A percentile compares a stretch with the other conserved stretches of the same genome.
These are phyloP conservation scores for Drosophila villosipedis DNA, from an alignment of 2,888 invertebrate species.

Conservation along the genomic window DNA sequence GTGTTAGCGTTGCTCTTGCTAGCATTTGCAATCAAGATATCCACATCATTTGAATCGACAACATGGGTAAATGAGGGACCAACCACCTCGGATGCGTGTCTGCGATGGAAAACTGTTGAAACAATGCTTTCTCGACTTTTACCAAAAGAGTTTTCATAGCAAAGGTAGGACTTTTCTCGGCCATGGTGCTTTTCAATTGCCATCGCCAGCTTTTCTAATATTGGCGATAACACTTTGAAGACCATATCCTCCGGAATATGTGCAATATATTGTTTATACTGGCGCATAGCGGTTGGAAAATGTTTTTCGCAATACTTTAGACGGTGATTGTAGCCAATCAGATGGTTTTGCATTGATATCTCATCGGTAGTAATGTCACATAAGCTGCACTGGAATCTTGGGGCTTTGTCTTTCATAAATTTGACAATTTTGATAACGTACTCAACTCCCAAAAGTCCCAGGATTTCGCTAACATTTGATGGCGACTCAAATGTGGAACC, in stretches of 20 bases:
- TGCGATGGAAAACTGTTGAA: slow-evolving; percentile 89
- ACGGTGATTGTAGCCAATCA: slow-evolving; percentile 91
- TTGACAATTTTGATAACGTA: slow-evolving; percentile 91
- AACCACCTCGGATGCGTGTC: slow-evolving; percentile 88
- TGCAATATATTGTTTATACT: slow-evolving; percentile 87
- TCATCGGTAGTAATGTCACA: slow-evolving; percentile 92
- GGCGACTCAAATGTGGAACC: slow-evolving; percentile 32
- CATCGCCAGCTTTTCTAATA: slow-evolving; percentile 87
- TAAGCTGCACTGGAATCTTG: slow-evolving; percentile 90
- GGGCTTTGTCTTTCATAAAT: slow-evolving; percentile 88
- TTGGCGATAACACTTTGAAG: slow-evolving; percentile 84
- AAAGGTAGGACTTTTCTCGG: slow-evolving; percentile 89
- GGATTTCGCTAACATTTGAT: slow-evolving; percentile 41
- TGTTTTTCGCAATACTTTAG: slow-evolving; percentile 89
- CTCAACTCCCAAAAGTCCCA: slow-evolving; percentile 89
- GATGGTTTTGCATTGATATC: slow-evolving; percentile 91
- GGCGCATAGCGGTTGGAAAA: slow-evolving; percentile 87
- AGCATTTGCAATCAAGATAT: slow-evolving; percentile 71
- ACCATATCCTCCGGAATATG: slow-evolving; percentile 84
- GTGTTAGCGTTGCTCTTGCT: slow-evolving; percentile 44
- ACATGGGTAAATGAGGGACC: slow-evolving; percentile 87
- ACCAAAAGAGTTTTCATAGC: slow-evolving; percentile 89
- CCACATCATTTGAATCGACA: slow-evolving; percentile 84
- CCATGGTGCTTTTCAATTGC: slow-evolving; percentile 92
- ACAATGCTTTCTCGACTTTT: slow-evolving; percentile 87